A percentile compares a stretch with the other conserved stretches of the same genome.
Conservation (phyloP, 2,888 invertebrate species). For the Cephus rjabovi region DNA sequence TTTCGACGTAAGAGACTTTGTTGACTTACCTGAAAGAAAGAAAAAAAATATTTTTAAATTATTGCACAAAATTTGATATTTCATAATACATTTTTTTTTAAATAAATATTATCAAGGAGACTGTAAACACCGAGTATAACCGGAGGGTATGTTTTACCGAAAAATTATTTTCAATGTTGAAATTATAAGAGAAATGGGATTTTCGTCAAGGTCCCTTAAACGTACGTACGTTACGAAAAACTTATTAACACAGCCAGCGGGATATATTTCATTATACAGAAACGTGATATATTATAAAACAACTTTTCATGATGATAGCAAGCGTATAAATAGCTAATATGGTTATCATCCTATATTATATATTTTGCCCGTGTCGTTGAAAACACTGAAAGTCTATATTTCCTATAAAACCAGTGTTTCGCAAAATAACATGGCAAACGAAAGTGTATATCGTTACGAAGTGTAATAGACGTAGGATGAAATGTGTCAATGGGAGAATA, state of each 20-base stretch:
- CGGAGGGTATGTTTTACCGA: not conserved
- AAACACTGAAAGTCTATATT: too few relatives aligned
- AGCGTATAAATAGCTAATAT: too few relatives aligned
- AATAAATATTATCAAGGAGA: not conserved
- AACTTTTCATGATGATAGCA: too few relatives aligned
- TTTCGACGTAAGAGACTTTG: not conserved
- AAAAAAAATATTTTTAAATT: not conserved
- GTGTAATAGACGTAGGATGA: not conserved
- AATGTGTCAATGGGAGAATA: not conserved
- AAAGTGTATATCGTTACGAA: not conserved
- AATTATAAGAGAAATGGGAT: not conserved
- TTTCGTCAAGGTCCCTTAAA: too few relatives aligned
- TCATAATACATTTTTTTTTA: not conserved
- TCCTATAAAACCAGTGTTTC: not conserved
- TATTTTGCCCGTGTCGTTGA: too few relatives aligned
- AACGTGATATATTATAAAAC: too few relatives aligned
- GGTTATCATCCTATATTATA: too few relatives aligned
- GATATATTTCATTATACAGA: not conserved
- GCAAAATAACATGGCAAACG: not conserved
- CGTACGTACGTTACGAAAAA: not conserved
- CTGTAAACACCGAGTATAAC: fast-evolving
- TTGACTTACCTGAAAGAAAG: not conserved
- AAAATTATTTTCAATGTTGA: not conserved
- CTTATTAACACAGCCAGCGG: not conserved
- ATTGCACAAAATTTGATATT: not conserved